Evolutionary conservation across 2,113 vertebrate genomes (phyloP).

Genomic region (Petaurus breviceps): DNA sequence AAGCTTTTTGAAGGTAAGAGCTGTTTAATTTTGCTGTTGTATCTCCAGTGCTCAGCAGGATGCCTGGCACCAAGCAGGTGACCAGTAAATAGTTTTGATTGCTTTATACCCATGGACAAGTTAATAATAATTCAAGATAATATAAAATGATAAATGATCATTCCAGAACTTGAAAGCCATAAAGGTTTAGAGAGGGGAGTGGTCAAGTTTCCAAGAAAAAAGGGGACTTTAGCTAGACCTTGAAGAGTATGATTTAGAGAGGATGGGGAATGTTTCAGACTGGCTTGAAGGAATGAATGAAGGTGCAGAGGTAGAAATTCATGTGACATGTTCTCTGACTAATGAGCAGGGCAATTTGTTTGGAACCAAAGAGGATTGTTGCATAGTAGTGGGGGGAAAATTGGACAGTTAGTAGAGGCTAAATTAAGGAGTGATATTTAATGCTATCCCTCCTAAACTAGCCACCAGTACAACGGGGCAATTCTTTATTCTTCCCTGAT

Average conservation of each 20-base stretch:
- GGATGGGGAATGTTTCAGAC: not conserved
- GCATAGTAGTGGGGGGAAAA: not conserved
- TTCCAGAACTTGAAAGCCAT: not conserved
- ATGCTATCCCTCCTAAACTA: not conserved
- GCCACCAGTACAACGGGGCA: not conserved
- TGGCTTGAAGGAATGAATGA: not conserved
- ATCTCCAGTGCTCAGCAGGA: not conserved
- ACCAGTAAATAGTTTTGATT: not conserved
- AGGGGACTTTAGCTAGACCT: not conserved
- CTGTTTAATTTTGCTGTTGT: not conserved
- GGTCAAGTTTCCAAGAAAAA: not conserved
- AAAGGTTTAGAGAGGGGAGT: not conserved
- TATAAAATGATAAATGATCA: not conserved
- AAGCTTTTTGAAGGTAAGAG: not conserved
- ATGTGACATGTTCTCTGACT: not conserved
- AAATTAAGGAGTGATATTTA: not conserved
- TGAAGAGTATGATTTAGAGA: not conserved
- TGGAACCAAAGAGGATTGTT: not conserved
- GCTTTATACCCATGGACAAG: not conserved
- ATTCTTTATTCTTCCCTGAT: not conserved
- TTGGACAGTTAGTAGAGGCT: not conserved
- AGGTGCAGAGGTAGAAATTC: not conserved
- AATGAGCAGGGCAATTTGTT: not conserved
- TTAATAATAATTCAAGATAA: not conserved
- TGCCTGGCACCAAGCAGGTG: not conserved